Evolutionary conservation across 2,797 vertebrate genomes (phyloP).

Genomic region (Pangasius krempfi): DNA sequence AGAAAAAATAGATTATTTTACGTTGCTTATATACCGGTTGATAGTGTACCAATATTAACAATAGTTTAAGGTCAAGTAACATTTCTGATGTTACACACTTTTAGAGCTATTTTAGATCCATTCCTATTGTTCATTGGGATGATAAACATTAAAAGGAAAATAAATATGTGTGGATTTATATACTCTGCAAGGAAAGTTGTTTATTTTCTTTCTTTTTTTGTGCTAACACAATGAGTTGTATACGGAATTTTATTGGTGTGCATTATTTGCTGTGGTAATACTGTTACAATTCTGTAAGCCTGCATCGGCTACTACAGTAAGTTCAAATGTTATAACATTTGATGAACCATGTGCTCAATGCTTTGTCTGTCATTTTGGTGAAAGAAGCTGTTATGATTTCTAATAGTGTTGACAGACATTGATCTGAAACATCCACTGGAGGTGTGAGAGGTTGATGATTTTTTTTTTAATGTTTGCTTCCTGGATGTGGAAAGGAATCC

Average conservation of each 20-base stretch:
- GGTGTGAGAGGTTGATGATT: neutral
- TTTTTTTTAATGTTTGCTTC: neutral
- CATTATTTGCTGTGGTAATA: neutral
- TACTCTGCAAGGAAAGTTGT: neutral
- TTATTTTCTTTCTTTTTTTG: neutral
- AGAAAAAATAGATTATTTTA: neutral
- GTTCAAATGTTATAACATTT: neutral
- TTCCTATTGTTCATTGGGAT: neutral
- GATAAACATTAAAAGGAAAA: neutral
- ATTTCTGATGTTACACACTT: neutral
- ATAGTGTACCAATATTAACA: neutral
- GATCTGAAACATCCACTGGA: neutral
- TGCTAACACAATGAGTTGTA: neutral
- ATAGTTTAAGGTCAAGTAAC: neutral
- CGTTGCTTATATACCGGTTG: neutral
- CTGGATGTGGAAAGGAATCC: neutral
- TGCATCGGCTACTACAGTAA: neutral
- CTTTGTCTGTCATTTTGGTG: neutral
- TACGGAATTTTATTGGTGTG: too few relatives aligned
- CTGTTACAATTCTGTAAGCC: neutral
- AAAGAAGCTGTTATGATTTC: conserved; percentile 1
- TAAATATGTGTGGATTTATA: neutral
- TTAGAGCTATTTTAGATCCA: neutral
- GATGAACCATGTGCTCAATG: neutral
- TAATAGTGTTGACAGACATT: neutral